Base-by-base conservation (phyloP, 2,888 invertebrate species). In the Pherbina coryleti region DNA sequence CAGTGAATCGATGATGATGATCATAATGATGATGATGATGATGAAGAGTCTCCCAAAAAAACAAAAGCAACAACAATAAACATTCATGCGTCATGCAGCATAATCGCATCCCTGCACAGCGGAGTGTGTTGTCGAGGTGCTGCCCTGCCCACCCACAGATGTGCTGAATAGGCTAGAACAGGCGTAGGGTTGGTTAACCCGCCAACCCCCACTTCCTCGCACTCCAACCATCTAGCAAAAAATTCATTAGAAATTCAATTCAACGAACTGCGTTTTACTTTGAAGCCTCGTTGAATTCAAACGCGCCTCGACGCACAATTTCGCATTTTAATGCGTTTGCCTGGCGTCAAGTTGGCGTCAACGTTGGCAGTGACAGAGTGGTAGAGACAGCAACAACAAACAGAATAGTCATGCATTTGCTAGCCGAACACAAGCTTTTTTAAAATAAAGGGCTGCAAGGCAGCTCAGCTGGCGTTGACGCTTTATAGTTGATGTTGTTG, bases 261-360 rank as follows among this genome's bases (percentile, higher is more conserved):
- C 51, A 70, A 31, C 9, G 53, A 28, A 31, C 70, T 70, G 51
- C 51, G 66, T 66, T 31, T 51, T 14, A 28, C 70, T 70, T 70
- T 51, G 66, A 70, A 70, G 69, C 69, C n/a, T 31, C 34, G n/a
- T 67, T 69, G 51, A 69, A 51, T 69, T 69, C 17, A 22, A 51
- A 51, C 22, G 28, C 72, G 60, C 44, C 60, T 60, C 72, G 44
- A 25, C 72, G 72, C 72, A 72, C 72, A 72, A 72, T 72, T 60
- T 60, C 72, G 72, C 72, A 72, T 72, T 60, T 72, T 72, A 72
- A 72, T 72, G 72, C 72, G 72, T 72, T 60, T 31, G 44, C 57
- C 28, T 69, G 37, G 72, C 57, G 72, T 72, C 72, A 71, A 17
- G 55, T 31, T 71, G 71, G 71, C 71, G 71, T 17, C 34, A 34